Base-by-base conservation (phyloP, 2,888 invertebrate genomes). In the Micropterix aruncella region DNA sequence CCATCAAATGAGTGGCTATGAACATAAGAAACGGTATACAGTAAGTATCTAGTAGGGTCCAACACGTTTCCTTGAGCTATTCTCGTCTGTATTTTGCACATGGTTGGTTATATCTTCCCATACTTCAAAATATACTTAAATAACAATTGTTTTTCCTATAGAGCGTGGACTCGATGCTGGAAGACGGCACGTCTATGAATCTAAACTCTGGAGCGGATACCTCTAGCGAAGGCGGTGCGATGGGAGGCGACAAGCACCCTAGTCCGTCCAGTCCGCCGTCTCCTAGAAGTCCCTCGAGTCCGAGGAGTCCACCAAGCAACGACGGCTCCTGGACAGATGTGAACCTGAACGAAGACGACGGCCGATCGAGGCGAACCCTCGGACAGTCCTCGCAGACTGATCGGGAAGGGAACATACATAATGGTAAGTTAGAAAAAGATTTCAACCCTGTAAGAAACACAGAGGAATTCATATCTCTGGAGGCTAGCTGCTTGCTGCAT, bases 241-340 rank as follows among this genome's bases (percentile, higher is more conserved):
- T 79, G 41, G 83, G 83, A 50, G 84, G 84, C 56, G 83, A 81
- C 54, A 83, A 83, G 59, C 78, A 75, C 19, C 73, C 73, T 48
- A 73, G 77, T 3, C 17, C 17, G 14, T 38, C 38, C 14, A 38
- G 4, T 14, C 38, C 16, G 5, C 16, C 38, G 5, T 38, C 38
- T 38, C 36, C n/a, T 36, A 9, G 9, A 36, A 38, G n/a, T 18
- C 5, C 2, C 7, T 19, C 18, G 18, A n/a, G 44, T 27, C 18
- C 1, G 18, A 9, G 16, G 27, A 27, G 56, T 1, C 47, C 69
- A 69, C 69, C 68, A 37, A 78, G 77, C 50, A 80, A 80, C 52
- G 91, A 91, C 56, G 91, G 91, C 56, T 89, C 87, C 41, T 92
- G 92, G 92, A 91, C 91, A 1, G 91, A 92, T 57, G 91, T 92